Base-by-base conservation (phyloP, 2,888 invertebrate species). In the Ametastegia equiseti region DNA sequence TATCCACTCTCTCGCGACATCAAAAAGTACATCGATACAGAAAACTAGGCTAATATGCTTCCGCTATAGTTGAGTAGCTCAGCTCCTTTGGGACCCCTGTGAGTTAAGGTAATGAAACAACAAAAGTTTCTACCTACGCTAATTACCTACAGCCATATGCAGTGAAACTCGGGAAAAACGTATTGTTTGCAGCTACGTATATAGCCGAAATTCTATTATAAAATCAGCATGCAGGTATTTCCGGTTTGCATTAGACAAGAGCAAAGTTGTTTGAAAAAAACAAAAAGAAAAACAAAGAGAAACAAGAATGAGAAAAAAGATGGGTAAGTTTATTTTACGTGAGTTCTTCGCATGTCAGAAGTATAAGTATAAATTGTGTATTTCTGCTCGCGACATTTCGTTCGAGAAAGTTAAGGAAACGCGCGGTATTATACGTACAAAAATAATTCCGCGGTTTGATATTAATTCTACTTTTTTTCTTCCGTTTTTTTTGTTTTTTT, bases 311-410 rank as follows among this genome's bases (percentile, higher is more conserved):
- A n/a, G 15, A 13, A 30, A 63, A 23, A 27, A 30, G 15, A 63
- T 7, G 6, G 15, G 9, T 6, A 60, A 60, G 30, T 47, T 30
- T 30, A 42, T 27, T 30, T n/a, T n/a, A 30, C 27, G 27, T 42
- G 13, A 71, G 15, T 67, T 7, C n/a, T 39, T 67, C 15, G 47
- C 45, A 47, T 47, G 45, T 71, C 6, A 30, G 27, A 71, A 47
- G 69, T 45, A n/a, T n/a, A n/a, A n/a, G 30, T 9, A 27, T 71
- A 71, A 45, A 71, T 47, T 71, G 45, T 30, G 71, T 71, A 45
- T 45, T 71, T 71, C 42, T 71, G 47, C 71, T 30, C 2, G 15
- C 30, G 47, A 71, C 67, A 47, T 71, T 71, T 71, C 27, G 45
- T 67, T 67, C 19, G 45, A n/a, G n/a, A 47, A 47, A 71, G 71